Evolutionary conservation across 2,113 vertebrate species (phyloP), one percentile per base, ranked within the genome.

Genomic region (Piaya cayana): DNA sequence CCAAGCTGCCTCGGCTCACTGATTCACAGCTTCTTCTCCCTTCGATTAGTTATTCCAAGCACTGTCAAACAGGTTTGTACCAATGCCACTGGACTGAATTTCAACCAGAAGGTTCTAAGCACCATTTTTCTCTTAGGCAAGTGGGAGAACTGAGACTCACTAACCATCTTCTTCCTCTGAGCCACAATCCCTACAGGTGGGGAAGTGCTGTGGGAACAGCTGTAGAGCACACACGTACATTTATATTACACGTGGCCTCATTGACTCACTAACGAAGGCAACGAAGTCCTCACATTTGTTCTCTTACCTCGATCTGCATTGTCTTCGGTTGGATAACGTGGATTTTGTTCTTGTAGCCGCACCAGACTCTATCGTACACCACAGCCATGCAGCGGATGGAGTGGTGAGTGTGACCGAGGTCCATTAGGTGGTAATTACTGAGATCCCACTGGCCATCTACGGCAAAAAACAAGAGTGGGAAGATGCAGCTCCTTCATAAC

Each of bases 311-410:
- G 4, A 99, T 99, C 97, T 99, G 99, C 99, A 99, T 99, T 7
- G 99, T 99, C 97, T 99, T 99, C 27, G 99, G 99, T 97, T 99
- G 99, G 96, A 99, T 99, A 86, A 99, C 99, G 27, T 99, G 99
- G 95, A 99, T 98, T 97, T 99, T 99, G 97, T 99, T 99, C 98
- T 99, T 99, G 96, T 99, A 99, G 89, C 99, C 99, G 30, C 99
- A 99, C 99, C 99, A 99, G 64, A 99, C 99, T 27, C 99, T 98
- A 63, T 99, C 99, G 4, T 99, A 98, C 50, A 99, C 99, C 12
- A 99, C 99, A 3, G 99, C 99, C 99, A 99, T 99, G 97, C 99
- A 99, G 90, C 99, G 99, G 92, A 99, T 99, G 50, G 99, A 99
- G 97, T 99, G 99, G 88, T 99, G 99, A 8, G 99, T 99, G 56